Evolutionary conservation across 2,113 vertebrate species (phyloP).

Genomic region (Dicrurus megarhynchus): DNA sequence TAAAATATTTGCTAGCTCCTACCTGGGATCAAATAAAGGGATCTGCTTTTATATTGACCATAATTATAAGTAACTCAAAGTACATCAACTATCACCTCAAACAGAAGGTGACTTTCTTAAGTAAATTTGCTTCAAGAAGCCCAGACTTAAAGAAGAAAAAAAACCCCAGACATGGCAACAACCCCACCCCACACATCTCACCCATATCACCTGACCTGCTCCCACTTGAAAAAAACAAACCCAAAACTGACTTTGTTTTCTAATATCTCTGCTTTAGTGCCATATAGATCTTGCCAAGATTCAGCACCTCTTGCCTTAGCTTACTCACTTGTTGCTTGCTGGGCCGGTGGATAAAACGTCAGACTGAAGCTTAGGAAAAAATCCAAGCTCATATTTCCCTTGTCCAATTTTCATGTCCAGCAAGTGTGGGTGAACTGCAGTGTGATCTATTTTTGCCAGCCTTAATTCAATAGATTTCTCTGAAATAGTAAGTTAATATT

Average conservation of each 20-base stretch:
- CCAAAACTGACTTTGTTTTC: background rate
- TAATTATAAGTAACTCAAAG: background rate
- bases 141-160: background rate
- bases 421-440: constrained; percentile 93
- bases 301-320: background rate
- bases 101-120: background rate
- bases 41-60: background rate
- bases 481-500: constrained; percentile 45
- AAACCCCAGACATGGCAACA: background rate
- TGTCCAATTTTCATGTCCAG: constrained; percentile 99
- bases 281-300: background rate
- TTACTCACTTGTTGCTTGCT: constrained; percentile 92
- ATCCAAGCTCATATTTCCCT: constrained; percentile 95
- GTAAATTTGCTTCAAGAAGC: background rate
- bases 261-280: background rate
- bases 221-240: background rate
- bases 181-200: background rate
- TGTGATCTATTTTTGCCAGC: constrained; percentile 95
- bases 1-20: background rate
- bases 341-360: constrained; percentile 94
- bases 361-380: constrained; percentile 94
- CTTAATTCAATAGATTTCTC: constrained; percentile 95
- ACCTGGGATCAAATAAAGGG: background rate
- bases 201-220: background rate
- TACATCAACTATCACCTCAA: background rate